Conservation (phyloP, 2,797 vertebrate genomes). For the Sebastolobus alascanus region DNA sequence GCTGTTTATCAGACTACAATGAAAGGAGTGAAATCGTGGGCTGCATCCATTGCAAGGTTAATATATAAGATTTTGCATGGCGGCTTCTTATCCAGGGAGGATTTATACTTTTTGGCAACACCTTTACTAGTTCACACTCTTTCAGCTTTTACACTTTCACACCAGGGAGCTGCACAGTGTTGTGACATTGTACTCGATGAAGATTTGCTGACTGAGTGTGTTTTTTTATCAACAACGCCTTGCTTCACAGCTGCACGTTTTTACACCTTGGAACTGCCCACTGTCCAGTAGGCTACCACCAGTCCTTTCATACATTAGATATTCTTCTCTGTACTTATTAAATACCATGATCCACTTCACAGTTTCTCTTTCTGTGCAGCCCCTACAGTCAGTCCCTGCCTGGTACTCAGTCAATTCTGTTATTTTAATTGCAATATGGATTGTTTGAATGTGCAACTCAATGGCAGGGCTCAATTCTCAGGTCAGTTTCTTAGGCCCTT, state of each 20-base stretch:
- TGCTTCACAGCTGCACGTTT: constrained; percentile 22
- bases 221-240: constrained; percentile 2
- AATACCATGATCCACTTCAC: not conserved
- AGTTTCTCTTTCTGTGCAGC: not conserved
- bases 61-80: not conserved
- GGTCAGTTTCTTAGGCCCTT: not conserved
- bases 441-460: constrained; percentile 32
- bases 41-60: not conserved
- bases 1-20: not conserved
- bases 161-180: not conserved
- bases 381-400: not conserved
- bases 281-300: not conserved
- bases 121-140: not conserved
- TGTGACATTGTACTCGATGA: not conserved
- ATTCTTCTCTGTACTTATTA: constrained; percentile 6
- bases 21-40: not conserved
- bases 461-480: constrained; percentile 22
- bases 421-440: constrained; percentile 49
- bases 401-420: constrained; percentile 9
- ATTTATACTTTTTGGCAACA: not conserved
- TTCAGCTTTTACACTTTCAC: not conserved
- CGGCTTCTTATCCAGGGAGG: too few species aligned
- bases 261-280: not conserved
- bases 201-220: constrained; percentile 14
- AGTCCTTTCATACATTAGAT: not conserved